These are phyloP conservation scores for Euplagia quadripunctaria DNA, from an alignment of 2,888 invertebrate species.

Conservation along the genomic window DNA sequence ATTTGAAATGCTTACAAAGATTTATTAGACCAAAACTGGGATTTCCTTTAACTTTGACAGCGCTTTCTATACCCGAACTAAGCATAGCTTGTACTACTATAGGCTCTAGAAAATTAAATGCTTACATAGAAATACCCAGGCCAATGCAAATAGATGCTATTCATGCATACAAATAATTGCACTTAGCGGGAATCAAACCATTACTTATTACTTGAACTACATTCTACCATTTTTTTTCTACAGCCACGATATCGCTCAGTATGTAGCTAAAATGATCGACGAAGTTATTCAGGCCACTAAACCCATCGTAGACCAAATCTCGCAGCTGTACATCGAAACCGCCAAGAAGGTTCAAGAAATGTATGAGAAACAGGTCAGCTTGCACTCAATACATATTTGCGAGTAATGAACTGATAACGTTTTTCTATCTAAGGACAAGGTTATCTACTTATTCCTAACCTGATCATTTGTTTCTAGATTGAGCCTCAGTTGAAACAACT, in stretches of 20 bases:
- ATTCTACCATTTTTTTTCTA: conserved; percentile 18
- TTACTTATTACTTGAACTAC: background rate
- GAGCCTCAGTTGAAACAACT: conserved; percentile 74
- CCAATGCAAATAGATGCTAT: too few relatives aligned
- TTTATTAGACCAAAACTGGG: too few relatives aligned
- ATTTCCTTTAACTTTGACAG: too few relatives aligned
- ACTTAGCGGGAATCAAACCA: too few relatives aligned
- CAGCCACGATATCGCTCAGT: conserved; percentile 69
- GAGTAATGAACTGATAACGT: background rate
- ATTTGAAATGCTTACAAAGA: too few relatives aligned
- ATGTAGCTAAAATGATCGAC: conserved; percentile 71
- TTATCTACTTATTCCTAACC: background rate
- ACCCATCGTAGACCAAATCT: conserved; percentile 69
- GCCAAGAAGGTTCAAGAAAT: conserved; percentile 66
- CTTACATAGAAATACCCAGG: too few relatives aligned
- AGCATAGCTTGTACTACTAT: too few relatives aligned
- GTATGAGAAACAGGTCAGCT: conserved; percentile 71
- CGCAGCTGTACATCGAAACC: conserved; percentile 55
- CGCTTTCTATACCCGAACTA: too few relatives aligned
- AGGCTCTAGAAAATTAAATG: too few relatives aligned
- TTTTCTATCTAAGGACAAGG: background rate
- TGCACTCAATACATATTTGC: background rate
- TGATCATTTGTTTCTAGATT: conserved; percentile 56
- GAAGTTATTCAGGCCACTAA: conserved; percentile 65
- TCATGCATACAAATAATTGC: too few relatives aligned